phyloP scores from a whole-genome alignment of 1,140 invertebrate genomes.

The Armadillidium nasatum region DNA sequence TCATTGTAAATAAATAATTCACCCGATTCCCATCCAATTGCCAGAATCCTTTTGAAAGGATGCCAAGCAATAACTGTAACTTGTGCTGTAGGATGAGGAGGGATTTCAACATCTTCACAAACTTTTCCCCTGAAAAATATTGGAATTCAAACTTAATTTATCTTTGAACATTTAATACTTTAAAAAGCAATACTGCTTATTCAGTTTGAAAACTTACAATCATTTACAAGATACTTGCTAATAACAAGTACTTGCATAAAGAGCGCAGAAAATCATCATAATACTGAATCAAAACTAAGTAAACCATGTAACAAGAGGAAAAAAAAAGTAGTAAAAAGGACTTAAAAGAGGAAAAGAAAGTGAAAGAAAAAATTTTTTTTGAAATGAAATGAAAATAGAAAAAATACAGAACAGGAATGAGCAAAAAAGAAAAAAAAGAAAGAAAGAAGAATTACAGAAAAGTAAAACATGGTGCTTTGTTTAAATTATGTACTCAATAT shows the following conservation, averaged over 20 bases:
- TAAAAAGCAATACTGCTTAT: not conserved
- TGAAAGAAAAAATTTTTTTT: too few relatives aligned
- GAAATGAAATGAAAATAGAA: not conserved
- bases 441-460: too few relatives aligned
- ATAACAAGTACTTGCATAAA: not conserved
- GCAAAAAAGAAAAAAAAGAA: too few relatives aligned
- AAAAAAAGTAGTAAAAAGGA: not conserved
- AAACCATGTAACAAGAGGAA: not conserved
- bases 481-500: too few relatives aligned
- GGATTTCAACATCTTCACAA: constrained; percentile 70
- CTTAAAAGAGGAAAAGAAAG: constrained; percentile 6
- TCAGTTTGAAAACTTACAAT: not conserved
- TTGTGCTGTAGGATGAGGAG: constrained; percentile 66
- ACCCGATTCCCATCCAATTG: constrained; percentile 86
- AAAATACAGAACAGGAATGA: not conserved
- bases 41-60: constrained; percentile 71
- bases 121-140: constrained; percentile 66
- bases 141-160: not conserved
- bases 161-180: not conserved
- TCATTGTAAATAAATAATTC: constrained; percentile 72
- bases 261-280: not conserved
- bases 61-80: constrained; percentile 82
- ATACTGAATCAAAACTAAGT: too few relatives aligned
- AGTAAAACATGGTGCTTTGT: not conserved
- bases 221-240: not conserved